These are phyloP conservation scores for Oxyteleia sp. DNA, from an alignment of 2,888 invertebrate genomes.

Conservation along the genomic window DNA sequence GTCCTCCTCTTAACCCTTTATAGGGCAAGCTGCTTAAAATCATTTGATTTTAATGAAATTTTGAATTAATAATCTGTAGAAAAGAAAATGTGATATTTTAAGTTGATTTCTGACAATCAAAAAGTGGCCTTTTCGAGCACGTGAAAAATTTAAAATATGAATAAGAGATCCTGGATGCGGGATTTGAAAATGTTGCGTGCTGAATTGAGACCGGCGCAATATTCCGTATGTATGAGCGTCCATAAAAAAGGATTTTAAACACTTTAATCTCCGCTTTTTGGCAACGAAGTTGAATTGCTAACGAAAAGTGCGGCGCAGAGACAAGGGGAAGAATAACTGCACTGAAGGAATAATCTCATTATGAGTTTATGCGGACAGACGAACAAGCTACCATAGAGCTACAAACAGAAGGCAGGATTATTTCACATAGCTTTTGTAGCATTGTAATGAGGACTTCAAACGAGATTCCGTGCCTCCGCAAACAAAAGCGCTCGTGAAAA, in stretches of 20 bases:
- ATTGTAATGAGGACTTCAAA: constrained; percentile 68
- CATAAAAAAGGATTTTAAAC: constrained; percentile 32
- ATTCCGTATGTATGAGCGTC: neutral
- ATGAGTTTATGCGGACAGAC: constrained; percentile 58
- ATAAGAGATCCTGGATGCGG: too few species aligned
- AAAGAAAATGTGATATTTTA: too few species aligned
- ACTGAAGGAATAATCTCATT: constrained; percentile 66
- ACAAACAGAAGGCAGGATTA: constrained; percentile 59
- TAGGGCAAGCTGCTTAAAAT: too few species aligned
- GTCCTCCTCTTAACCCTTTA: too few species aligned
- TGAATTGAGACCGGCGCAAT: too few species aligned
- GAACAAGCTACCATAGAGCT: constrained; percentile 35
- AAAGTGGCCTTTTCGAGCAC: too few species aligned
- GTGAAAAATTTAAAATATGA: too few species aligned
- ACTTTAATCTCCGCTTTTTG: constrained; percentile 45
- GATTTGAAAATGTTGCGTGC: too few species aligned
- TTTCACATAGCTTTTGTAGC: constrained; percentile 53
- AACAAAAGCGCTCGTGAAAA: constrained; percentile 59
- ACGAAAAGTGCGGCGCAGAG: constrained; percentile 38
- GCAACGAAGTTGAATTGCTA: constrained; percentile 22
- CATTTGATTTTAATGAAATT: too few species aligned
- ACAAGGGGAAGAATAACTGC: constrained; percentile 41
- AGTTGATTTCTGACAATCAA: too few species aligned
- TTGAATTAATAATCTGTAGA: too few species aligned
- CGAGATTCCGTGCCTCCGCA: constrained; percentile 47